These are phyloP conservation scores for Mythimna lalbum DNA, from an alignment of 2,888 invertebrate species.

Conservation along the genomic window DNA sequence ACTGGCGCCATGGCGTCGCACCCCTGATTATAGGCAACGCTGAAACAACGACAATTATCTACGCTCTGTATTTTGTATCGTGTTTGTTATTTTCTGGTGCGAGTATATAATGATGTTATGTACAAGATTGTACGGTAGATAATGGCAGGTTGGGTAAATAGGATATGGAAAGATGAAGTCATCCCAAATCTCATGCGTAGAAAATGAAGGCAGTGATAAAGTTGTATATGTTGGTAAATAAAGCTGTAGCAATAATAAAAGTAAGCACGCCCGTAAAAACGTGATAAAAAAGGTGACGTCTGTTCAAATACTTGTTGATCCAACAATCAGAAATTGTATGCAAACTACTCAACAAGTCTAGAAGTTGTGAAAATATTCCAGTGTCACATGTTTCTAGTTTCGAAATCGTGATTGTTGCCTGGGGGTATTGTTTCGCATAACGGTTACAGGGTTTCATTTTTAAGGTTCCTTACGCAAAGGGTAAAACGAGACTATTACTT, in stretches of 20 bases:
- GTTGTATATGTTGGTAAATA: not conserved
- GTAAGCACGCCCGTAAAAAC: not conserved
- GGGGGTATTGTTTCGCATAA: slow-evolving; percentile 17
- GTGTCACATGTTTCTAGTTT: slow-evolving; percentile 13
- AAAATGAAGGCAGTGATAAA: not conserved
- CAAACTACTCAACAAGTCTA: slow-evolving; percentile 38
- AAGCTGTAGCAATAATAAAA: slow-evolving; percentile 17
- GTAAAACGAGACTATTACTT: too few species aligned
- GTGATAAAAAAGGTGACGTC: slow-evolving; percentile 1
- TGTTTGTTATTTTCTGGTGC: slow-evolving; percentile 38
- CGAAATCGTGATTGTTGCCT: slow-evolving; percentile 2
- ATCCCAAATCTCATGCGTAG: not conserved
- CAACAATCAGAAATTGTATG: slow-evolving; percentile 6
- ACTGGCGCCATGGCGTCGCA: slow-evolving; percentile 69
- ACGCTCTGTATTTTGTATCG: slow-evolving; percentile 40
- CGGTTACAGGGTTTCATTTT: not conserved
- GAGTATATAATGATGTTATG: slow-evolving; percentile 27
- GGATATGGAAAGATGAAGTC: not conserved
- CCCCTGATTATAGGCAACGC: slow-evolving; percentile 69
- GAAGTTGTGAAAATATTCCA: slow-evolving; percentile 20
- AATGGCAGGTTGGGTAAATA: not conserved
- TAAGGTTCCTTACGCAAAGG: too few species aligned
- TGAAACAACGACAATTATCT: slow-evolving; percentile 66
- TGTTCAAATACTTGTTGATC: slow-evolving; percentile 38
- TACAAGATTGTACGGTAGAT: slow-evolving; percentile 1